A percentile compares a stretch with the other conserved stretches of the same genome.
phyloP scores from a whole-genome alignment of 1,140 invertebrate genomes.

The Ridgeia piscesae region DNA sequence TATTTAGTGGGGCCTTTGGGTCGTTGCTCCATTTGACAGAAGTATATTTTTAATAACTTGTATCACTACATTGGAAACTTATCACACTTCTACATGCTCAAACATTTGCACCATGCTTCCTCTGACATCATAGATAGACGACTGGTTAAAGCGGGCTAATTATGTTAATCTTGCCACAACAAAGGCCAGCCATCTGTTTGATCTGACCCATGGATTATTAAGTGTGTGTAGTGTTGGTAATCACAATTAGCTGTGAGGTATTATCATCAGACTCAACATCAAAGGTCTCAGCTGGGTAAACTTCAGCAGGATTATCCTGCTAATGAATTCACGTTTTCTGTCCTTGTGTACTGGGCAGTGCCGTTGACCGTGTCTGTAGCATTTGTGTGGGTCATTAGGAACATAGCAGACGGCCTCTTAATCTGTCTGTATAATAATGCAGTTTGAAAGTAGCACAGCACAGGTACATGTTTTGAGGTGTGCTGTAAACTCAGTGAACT shows the following conservation, averaged over 20 bases:
- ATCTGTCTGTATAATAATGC: neutral
- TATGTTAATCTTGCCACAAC: neutral
- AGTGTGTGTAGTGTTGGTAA: neutral
- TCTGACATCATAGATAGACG: too few relatives aligned
- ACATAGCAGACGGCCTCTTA: neutral
- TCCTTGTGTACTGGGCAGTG: neutral
- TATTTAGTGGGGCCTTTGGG: too few relatives aligned
- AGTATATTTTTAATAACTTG: too few relatives aligned
- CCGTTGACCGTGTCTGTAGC: neutral
- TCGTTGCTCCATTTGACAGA: too few relatives aligned
- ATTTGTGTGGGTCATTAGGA: neutral
- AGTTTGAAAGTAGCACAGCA: neutral
- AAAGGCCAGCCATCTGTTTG: neutral
- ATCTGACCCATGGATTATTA: neutral
- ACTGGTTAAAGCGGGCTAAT: neutral
- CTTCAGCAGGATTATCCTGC: neutral
- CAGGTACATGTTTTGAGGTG: neutral
- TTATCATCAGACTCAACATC: neutral
- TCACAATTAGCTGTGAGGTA: neutral
- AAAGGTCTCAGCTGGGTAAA: neutral
- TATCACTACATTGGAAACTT: too few relatives aligned
- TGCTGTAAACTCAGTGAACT: neutral
- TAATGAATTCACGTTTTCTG: neutral
- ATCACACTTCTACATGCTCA: too few relatives aligned
- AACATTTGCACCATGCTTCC: too few relatives aligned